Evolutionary conservation across 2,888 invertebrate species (phyloP).

Genomic region (Cistogaster globosa): DNA sequence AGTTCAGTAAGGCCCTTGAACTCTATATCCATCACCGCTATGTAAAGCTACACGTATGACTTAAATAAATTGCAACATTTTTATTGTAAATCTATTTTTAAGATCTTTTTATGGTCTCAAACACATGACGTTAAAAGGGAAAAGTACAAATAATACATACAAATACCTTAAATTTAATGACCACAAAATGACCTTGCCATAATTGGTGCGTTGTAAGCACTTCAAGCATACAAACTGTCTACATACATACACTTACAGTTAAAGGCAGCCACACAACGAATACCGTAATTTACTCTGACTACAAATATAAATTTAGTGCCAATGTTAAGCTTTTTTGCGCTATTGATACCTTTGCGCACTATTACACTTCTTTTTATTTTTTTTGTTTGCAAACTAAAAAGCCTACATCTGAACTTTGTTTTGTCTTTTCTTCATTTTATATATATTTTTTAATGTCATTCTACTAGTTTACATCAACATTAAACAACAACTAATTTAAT

Average conservation of each 20-base stretch:
- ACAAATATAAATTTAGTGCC: background rate
- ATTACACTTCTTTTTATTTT: slow-evolving; percentile 6
- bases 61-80: slow-evolving; percentile 47
- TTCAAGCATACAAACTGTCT: background rate
- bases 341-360: slow-evolving; percentile 39
- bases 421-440: background rate
- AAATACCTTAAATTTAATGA: slow-evolving; percentile 62
- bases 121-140: background rate
- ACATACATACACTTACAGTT: background rate
- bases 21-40: slow-evolving; percentile 9
- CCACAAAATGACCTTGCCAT: slow-evolving; percentile 69
- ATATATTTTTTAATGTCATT: background rate
- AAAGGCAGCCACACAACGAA: slow-evolving; percentile 30
- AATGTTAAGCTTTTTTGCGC: slow-evolving; percentile 19
- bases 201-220: slow-evolving; percentile 51
- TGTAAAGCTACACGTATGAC: slow-evolving; percentile 18
- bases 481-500: slow-evolving; percentile 31
- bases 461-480: slow-evolving; percentile 7
- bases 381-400: slow-evolving; percentile 10
- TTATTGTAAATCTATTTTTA: slow-evolving; percentile 26
- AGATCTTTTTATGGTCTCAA: background rate
- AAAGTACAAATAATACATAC: slow-evolving; percentile 10
- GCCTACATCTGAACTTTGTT: background rate
- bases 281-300: slow-evolving; percentile 56
- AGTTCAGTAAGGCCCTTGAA: slow-evolving; percentile 24